Evolutionary conservation across 37 sponge, comb jelly and placozoan species (phyloP).

Genomic region (Cliona cf. orientalis): DNA sequence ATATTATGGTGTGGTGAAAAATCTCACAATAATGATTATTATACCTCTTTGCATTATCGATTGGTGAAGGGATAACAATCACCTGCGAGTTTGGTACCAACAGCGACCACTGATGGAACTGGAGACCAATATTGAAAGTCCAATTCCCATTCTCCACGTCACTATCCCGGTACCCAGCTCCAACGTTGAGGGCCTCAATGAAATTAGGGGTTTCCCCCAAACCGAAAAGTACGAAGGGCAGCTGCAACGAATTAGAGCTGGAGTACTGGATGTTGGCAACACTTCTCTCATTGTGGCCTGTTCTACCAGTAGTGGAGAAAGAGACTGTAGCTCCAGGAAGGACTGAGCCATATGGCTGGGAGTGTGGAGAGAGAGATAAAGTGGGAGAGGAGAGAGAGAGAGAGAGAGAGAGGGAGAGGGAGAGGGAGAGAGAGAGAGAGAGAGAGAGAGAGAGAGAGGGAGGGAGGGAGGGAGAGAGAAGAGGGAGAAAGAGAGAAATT

Average conservation of each 20-base stretch:
- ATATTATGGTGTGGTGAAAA: no score
- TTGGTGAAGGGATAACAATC: conserved; percentile 53
- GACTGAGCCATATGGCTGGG: conserved; percentile 57
- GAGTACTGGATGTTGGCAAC: conserved; percentile 9
- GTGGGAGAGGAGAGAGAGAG: background rate
- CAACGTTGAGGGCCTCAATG: conserved; percentile 54
- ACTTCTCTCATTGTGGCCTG: conserved; percentile 16
- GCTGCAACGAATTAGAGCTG: conserved; percentile 18
- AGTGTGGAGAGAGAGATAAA: background rate
- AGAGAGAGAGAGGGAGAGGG: conserved; percentile 3
- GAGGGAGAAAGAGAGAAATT: background rate
- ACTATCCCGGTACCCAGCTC: background rate
- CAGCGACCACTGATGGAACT: conserved; percentile 18
- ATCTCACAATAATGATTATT: no score
- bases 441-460: conserved; percentile 11
- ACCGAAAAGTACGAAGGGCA: conserved; percentile 78
- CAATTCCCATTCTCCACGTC: background rate
- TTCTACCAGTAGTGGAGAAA: conserved; percentile 59
- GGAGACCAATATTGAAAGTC: background rate
- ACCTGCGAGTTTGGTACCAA: conserved; percentile 76
- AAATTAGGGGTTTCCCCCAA: conserved; percentile 72
- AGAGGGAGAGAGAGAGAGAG: background rate
- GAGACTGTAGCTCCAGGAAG: conserved; percentile 48
- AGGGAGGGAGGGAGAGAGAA: conserved; percentile 1
- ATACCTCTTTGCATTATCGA: conserved; percentile 36